phyloP scores from a whole-genome alignment of 2,797 vertebrate genomes.

The Borostomias antarcticus region DNA sequence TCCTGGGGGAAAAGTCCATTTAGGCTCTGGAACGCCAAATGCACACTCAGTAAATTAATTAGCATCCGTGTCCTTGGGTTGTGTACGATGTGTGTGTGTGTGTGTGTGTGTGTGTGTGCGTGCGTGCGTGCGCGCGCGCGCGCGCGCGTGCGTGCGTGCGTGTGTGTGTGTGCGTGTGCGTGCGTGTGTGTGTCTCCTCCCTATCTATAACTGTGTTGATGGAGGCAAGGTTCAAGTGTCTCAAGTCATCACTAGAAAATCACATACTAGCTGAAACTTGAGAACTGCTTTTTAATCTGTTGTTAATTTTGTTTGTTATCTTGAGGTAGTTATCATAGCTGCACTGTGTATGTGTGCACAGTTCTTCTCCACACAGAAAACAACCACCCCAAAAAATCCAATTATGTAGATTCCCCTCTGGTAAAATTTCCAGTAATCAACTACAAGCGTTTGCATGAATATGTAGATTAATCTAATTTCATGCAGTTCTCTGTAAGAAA shows the following conservation, averaged over 20 bases:
- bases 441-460: conserved; percentile 27
- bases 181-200: background rate
- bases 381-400: conserved; percentile 38
- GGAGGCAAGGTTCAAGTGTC: conserved; percentile 23
- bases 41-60: conserved; percentile 19
- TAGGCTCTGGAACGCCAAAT: conserved; percentile 17
- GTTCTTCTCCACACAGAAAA: conserved; percentile 34
- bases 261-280: conserved; percentile 11
- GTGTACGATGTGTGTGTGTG: background rate
- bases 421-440: conserved; percentile 15
- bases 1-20: background rate
- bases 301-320: conserved; percentile 37
- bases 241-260: background rate
- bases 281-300: conserved; percentile 14
- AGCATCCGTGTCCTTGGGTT: conserved; percentile 13
- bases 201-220: background rate
- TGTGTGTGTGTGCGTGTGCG: background rate
- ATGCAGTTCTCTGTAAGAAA: background rate
- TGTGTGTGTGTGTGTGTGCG: no score
- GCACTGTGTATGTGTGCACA: conserved; percentile 7
- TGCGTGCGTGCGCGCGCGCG: no score
- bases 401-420: conserved; percentile 42
- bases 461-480: conserved; percentile 27
- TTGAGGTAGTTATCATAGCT: background rate
- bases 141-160: no score